Evolutionary conservation across 2,797 vertebrate genomes (phyloP).

Genomic region (Phoebastria nigripes): DNA sequence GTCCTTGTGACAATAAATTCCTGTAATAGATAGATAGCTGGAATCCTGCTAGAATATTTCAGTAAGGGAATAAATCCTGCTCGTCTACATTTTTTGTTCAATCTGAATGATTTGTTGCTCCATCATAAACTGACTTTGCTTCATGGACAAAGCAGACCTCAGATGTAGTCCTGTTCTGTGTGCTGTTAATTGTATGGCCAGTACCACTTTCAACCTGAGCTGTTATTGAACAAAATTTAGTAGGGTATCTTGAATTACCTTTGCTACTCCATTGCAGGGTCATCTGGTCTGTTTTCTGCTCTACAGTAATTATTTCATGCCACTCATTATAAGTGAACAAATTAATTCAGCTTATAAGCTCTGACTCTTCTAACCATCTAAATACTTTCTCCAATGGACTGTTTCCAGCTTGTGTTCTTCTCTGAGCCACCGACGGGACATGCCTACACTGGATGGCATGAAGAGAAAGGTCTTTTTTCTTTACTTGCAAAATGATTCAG

Average conservation of each 20-base stretch:
- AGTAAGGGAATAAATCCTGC: neutral
- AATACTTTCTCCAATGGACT: neutral
- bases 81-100: neutral
- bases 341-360: neutral
- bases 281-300: neutral
- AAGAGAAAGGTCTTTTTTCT: neutral
- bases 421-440: rapidly evolving
- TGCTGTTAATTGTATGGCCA: neutral
- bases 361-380: neutral
- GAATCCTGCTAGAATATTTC: neutral
- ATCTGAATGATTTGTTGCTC: neutral
- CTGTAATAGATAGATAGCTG: neutral
- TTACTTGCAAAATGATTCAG: neutral
- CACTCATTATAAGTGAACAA: neutral
- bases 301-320: neutral
- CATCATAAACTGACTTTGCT: neutral
- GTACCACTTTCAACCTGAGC: neutral
- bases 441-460: neutral
- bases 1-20: neutral
- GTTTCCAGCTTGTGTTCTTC: neutral
- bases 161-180: neutral
- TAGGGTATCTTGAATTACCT: neutral
- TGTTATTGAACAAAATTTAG: neutral
- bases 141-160: neutral
- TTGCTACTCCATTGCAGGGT: neutral